Percentiles rank a stretch among this genome's conserved stretches.
These are phyloP conservation scores for Zoanthus sociatus DNA, from an alignment of 92 coral and sea anemone species.

Conservation along the genomic window DNA sequence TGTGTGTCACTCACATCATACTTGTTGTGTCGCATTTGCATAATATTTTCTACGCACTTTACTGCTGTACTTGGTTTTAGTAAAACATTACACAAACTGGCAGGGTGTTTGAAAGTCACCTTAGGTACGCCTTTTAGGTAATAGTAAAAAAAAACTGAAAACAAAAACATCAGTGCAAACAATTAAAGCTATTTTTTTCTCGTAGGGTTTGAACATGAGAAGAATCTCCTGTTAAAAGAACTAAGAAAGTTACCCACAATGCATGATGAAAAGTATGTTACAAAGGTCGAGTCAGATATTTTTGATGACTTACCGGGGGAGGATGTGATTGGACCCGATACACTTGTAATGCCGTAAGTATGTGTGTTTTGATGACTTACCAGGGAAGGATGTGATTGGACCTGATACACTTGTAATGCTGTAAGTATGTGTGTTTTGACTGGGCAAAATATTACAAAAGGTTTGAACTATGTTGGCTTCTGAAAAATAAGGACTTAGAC, in stretches of 20 bases:
- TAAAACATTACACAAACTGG: too few relatives aligned
- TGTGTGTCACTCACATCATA: too few relatives aligned
- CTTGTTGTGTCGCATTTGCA: too few relatives aligned
- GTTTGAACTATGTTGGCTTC: too few relatives aligned
- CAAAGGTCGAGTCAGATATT: conserved; percentile 68
- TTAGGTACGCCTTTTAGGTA: too few relatives aligned
- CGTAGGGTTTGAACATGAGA: conserved; percentile 77
- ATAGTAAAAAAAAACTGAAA: too few relatives aligned
- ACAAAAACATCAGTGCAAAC: not conserved
- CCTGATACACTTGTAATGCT: conserved; percentile 94
- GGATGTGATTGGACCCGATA: conserved; percentile 77
- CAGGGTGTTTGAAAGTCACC: too few relatives aligned
- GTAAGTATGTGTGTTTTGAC: conserved; percentile 56
- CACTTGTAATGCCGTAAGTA: conserved; percentile 98
- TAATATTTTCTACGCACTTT: too few relatives aligned
- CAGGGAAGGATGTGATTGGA: conserved; percentile 81
- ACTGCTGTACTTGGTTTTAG: too few relatives aligned
- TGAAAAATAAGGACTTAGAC: too few relatives aligned
- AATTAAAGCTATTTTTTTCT: not conserved
- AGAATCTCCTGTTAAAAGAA: conserved; percentile 75
- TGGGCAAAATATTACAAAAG: too few relatives aligned
- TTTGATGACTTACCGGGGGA: conserved; percentile 84
- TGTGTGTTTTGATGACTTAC: conserved; percentile 65
- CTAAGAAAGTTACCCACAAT: conserved; percentile 87
- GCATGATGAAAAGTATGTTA: conserved; percentile 83